These are phyloP conservation scores for Hololepta plana DNA, from an alignment of 2,888 invertebrate species.

Conservation along the genomic window DNA sequence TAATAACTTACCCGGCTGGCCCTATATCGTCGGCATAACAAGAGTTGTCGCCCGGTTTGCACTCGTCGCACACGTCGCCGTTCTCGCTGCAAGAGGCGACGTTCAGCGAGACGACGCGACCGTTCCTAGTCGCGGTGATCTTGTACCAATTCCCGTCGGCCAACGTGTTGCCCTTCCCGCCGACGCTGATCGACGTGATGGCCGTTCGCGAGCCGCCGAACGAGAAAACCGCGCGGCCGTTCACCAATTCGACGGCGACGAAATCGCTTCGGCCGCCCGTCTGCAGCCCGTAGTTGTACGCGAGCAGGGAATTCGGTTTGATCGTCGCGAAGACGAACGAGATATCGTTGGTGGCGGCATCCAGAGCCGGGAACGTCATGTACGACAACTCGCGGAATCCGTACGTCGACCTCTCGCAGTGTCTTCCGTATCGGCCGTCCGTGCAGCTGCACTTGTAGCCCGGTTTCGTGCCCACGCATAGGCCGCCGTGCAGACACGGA, in stretches of 20 bases:
- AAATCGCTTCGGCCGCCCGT: slow-evolving; percentile 83
- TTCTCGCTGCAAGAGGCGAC: slow-evolving; percentile 68
- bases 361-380: slow-evolving; percentile 73
- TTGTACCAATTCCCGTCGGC: slow-evolving; percentile 85
- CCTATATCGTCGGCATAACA: slow-evolving; percentile 79
- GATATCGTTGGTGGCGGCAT: slow-evolving; percentile 79
- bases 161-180: slow-evolving; percentile 42
- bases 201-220: slow-evolving; percentile 81
- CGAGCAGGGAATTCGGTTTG: slow-evolving; percentile 66
- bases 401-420: slow-evolving; percentile 79
- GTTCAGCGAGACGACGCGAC: slow-evolving; percentile 70
- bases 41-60: slow-evolving; percentile 59
- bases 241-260: slow-evolving; percentile 74
- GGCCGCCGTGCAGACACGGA: slow-evolving; percentile 80
- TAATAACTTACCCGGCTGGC: slow-evolving; percentile 64
- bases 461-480: slow-evolving; percentile 75
- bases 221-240: slow-evolving; percentile 72
- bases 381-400: slow-evolving; percentile 81
- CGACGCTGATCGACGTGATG: slow-evolving; percentile 61
- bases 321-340: slow-evolving; percentile 82
- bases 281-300: slow-evolving; percentile 82
- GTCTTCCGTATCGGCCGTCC: slow-evolving; percentile 74
- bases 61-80: slow-evolving; percentile 73
- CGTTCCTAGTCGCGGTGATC: slow-evolving; percentile 78
- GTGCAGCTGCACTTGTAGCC: slow-evolving; percentile 75